Base-by-base conservation (phyloP, 2,113 vertebrate species). In the Bubo bubo region DNA sequence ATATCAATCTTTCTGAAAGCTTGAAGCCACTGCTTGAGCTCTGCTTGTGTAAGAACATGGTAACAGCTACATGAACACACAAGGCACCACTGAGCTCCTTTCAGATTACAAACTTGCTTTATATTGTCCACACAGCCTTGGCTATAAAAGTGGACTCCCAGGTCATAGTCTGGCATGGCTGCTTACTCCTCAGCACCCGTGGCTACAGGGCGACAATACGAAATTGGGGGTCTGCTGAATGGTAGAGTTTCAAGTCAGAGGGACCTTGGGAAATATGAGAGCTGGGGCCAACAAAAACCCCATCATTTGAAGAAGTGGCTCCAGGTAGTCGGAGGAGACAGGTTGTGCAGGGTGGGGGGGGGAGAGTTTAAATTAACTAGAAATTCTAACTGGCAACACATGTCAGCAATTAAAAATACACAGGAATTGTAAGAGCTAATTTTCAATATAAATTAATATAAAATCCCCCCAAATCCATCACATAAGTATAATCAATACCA, bases 141-240 rank as follows among this genome's bases (percentile, higher is more conserved):
- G 49, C 21, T 55, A 14, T 8, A 15, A 32, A 49, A 50, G 26
- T 17, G 39, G 47, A 27, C 12, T 50, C 74, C 26, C 32, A 59
- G 58, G 43, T 37, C 30, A 30, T 4, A 2, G 12, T 24, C 11
- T 22, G 27, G 8, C 18, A 21, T 3, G 32, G 41, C n/a, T 49
- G 15, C 56, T 55, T 35, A 37, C 23, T 14, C 35, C 28, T 79
- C 45, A 66, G 71, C 27, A n/a, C 12, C 24, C 5, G 1, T 8
- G 19, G 32, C 52, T 41, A 4, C 1, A 0, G 15, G 3, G 21
- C 1, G 6, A 12, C n/a, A 28, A 2, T 2, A 10, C 0, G 1
- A 56, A 67, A 67, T 0, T 16, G 4, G 41, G 79, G 27, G 21
- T 60, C 50, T 83, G 43, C 68, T 74, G 59, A 58, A n/a, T 0